Conservation (phyloP, 2,113 vertebrate species). For the Drymodes brunneopygia region DNA sequence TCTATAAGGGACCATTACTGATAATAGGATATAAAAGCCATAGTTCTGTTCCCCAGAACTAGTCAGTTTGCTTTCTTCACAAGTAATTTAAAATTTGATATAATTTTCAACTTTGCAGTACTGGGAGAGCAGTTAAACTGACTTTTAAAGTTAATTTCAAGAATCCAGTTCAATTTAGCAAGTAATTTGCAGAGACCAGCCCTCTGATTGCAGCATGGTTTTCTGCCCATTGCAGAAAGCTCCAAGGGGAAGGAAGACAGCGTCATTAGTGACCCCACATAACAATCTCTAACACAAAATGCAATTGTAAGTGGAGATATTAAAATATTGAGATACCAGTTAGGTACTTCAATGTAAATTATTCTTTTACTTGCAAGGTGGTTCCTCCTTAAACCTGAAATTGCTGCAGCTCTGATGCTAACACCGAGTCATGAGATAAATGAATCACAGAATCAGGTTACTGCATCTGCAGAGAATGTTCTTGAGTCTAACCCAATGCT, state of each 20-base stretch:
- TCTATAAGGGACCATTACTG: not conserved
- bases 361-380: not conserved
- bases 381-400: not conserved
- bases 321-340: not conserved
- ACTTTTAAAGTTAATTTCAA: not conserved
- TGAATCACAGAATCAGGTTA: not conserved
- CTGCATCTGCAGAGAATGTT: not conserved
- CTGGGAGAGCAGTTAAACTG: not conserved
- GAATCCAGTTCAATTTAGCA: not conserved
- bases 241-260: not conserved
- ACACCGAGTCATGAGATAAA: not conserved
- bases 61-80: not conserved
- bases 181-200: not conserved
- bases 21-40: not conserved
- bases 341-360: not conserved
- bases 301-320: not conserved
- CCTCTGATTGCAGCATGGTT: not conserved
- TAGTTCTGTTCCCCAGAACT: not conserved
- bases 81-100: not conserved
- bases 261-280: not conserved
- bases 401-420: not conserved
- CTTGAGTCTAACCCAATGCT: not conserved
- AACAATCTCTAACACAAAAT: not conserved
- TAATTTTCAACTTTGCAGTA: not conserved
- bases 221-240: not conserved